Evolutionary conservation across 1,140 invertebrate genomes (phyloP).

Genomic region (Drosophila pseudoobscura): DNA sequence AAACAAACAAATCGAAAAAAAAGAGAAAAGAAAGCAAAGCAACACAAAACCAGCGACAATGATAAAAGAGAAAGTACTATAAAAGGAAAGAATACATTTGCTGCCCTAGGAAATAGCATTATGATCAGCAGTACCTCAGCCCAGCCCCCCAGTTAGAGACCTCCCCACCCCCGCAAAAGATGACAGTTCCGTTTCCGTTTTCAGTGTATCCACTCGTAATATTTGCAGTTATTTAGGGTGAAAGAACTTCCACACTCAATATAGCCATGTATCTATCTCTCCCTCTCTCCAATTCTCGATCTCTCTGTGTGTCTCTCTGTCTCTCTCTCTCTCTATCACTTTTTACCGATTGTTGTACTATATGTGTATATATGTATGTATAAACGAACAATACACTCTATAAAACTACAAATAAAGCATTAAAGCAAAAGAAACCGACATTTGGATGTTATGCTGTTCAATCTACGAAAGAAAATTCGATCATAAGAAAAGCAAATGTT

Average conservation of each 20-base stretch:
- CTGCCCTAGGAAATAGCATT: slow-evolving; percentile 26
- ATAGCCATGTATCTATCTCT: slow-evolving; percentile 26
- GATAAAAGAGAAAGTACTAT: slow-evolving; percentile 12
- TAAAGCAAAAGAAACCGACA: slow-evolving; percentile 77
- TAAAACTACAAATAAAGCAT: slow-evolving; percentile 59
- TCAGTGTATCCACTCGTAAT: slow-evolving; percentile 23
- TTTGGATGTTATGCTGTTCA: slow-evolving; percentile 83
- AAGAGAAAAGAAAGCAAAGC: slow-evolving; percentile 30
- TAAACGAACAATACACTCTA: slow-evolving; percentile 48
- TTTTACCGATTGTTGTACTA: no score
- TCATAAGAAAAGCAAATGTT: slow-evolving; percentile 16
- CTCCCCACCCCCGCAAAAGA: not conserved
- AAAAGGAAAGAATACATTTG: slow-evolving; percentile 28
- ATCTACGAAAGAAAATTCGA: slow-evolving; percentile 43
- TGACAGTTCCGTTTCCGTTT: slow-evolving; percentile 27
- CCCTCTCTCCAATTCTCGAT: slow-evolving; percentile 13
- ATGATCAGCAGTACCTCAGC: slow-evolving; percentile 45
- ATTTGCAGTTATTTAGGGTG: slow-evolving; percentile 21
- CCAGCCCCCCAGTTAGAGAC: slow-evolving; percentile 29
- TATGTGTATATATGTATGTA: slow-evolving; percentile 50
- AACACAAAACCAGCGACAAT: slow-evolving; percentile 17
- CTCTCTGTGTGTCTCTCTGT: slow-evolving; percentile 20
- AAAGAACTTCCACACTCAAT: not conserved
- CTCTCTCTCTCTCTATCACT: slow-evolving; percentile 27
- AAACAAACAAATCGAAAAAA: slow-evolving; percentile 43